Percentiles rank a stretch among this genome's conserved stretches.
Evolutionary conservation across 2,113 vertebrate species (phyloP).

Genomic region (Charadrius vociferus): DNA sequence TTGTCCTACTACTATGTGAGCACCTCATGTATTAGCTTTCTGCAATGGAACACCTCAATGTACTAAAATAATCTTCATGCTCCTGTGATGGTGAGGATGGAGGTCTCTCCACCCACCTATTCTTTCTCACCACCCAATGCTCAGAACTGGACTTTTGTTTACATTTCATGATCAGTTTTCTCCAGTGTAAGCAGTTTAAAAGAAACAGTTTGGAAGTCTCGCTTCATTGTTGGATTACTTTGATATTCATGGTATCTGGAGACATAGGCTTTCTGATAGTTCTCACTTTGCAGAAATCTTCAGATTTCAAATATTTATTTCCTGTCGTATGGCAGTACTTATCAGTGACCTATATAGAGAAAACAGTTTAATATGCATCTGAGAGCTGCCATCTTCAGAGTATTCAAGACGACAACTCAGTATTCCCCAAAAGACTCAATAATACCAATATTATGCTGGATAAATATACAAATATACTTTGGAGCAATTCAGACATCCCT

Average conservation of each 20-base stretch:
- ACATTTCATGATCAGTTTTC: background rate
- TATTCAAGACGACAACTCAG: background rate
- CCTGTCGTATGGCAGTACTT: background rate
- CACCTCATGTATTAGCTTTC: background rate
- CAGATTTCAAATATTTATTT: background rate
- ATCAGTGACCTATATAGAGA: background rate
- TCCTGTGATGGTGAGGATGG: background rate
- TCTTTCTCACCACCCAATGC: background rate
- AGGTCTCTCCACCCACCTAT: background rate
- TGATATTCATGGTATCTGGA: background rate
- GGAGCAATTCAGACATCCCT: background rate
- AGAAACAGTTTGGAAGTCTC: background rate
- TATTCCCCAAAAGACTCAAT: background rate
- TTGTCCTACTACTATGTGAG: background rate
- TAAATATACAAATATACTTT: background rate
- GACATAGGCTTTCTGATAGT: background rate
- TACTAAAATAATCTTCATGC: background rate
- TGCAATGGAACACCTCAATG: rapidly evolving
- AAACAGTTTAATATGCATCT: background rate
- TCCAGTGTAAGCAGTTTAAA: background rate
- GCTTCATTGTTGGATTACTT: background rate
- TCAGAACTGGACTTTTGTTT: background rate
- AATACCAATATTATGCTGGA: background rate
- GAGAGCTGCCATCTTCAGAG: background rate
- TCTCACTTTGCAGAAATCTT: background rate